phyloP scores from a whole-genome alignment of 1,140 invertebrate species.

The Galendromus occidentalis region DNA sequence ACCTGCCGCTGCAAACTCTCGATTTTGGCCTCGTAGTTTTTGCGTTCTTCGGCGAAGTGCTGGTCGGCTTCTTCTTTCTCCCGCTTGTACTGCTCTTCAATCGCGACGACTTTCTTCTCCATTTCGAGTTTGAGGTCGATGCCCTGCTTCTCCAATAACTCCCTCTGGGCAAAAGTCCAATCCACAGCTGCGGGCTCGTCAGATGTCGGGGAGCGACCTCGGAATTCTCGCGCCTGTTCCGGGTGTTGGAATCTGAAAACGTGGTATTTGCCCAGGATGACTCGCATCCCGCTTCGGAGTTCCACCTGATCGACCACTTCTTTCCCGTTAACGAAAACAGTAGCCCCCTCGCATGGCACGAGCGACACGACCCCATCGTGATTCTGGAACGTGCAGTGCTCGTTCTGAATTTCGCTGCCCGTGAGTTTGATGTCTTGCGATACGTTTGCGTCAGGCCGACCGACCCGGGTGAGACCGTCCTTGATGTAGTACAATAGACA shows the following conservation, averaged over 20 bases:
- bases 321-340: constrained; percentile 88
- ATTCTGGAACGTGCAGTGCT: constrained; percentile 91
- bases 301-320: constrained; percentile 60
- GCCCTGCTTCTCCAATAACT: constrained; percentile 88
- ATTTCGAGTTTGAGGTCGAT: constrained; percentile 98
- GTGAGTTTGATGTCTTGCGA: constrained; percentile 83
- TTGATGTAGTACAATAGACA: constrained; percentile 99
- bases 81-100: constrained; percentile 92
- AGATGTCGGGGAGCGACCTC: not conserved
- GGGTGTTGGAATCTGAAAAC: constrained; percentile 98
- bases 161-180: constrained; percentile 96
- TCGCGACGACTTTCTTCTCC: constrained; percentile 70
- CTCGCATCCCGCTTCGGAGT: constrained; percentile 76
- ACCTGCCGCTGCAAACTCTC: constrained; percentile 92
- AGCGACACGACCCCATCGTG: constrained; percentile 54
- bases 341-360: constrained; percentile 56
- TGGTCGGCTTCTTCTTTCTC: constrained; percentile 93
- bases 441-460: constrained; percentile 65
- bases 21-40: constrained; percentile 93
- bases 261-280: constrained; percentile 94
- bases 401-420: constrained; percentile 73
- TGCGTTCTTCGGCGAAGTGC: constrained; percentile 87
- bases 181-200: constrained; percentile 50
- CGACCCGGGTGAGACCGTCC: constrained; percentile 76
- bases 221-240: constrained; percentile 38